Percentiles rank a stretch among this genome's conserved stretches.
Conservation (phyloP, 2,888 invertebrate species). For the Abscondita cerata region DNA sequence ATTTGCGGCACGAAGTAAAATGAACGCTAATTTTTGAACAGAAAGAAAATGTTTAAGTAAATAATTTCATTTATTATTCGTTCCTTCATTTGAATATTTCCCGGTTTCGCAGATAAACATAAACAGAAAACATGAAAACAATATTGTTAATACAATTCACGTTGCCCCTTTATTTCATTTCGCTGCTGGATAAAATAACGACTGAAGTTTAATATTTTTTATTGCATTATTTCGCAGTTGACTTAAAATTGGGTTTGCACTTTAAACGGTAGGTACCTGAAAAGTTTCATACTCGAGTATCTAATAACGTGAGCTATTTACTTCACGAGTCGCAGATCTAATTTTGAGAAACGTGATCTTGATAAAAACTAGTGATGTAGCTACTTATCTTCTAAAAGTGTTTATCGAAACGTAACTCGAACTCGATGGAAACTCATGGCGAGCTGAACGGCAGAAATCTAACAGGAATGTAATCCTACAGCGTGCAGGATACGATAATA, state of each 20-base stretch:
- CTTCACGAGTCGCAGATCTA: conserved; percentile 16
- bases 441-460: conserved; percentile 15
- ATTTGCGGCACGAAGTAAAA: too few relatives aligned
- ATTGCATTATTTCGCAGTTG: too few relatives aligned
- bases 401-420: conserved; percentile 29
- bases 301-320: not conserved
- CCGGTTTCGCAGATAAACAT: too few relatives aligned
- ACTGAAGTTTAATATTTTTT: too few relatives aligned
- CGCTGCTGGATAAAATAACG: too few relatives aligned
- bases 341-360: conserved; percentile 29
- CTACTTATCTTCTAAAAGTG: conserved; percentile 30
- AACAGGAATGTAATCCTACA: conserved; percentile 23
- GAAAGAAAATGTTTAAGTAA: too few relatives aligned
- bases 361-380: conserved; percentile 21
- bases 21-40: too few relatives aligned
- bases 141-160: too few relatives aligned
- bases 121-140: too few relatives aligned
- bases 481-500: conserved; percentile 30
- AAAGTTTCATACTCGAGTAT: not conserved
- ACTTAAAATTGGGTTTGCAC: conserved; percentile 13
- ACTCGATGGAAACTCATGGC: conserved; percentile 23
- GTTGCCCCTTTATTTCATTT: too few relatives aligned
- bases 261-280: not conserved
- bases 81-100: too few relatives aligned
- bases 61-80: too few relatives aligned